phyloP scores from a whole-genome alignment of 2,888 invertebrate genomes.

The Thyatira batis region DNA sequence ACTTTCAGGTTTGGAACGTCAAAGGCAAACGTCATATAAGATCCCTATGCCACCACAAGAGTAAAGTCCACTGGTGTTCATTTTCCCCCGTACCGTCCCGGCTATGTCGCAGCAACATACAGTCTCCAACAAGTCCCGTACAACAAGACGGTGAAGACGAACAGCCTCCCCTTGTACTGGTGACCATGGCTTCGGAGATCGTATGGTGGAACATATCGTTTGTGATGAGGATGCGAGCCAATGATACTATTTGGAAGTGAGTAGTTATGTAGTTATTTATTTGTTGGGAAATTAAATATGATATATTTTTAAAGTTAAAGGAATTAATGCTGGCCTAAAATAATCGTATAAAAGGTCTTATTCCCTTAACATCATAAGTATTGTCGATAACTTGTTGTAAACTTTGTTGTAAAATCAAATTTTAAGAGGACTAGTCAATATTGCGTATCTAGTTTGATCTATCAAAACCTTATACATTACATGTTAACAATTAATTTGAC shows the following conservation, averaged over 20 bases:
- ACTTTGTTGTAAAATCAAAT: no score
- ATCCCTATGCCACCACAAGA: conserved; percentile 77
- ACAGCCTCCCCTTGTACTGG: conserved; percentile 72
- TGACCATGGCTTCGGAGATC: conserved; percentile 82
- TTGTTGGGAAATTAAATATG: background rate
- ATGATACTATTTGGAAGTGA: conserved; percentile 49
- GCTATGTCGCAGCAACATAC: conserved; percentile 39
- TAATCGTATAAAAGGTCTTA: no score
- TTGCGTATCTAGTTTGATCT: no score
- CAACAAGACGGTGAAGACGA: conserved; percentile 39
- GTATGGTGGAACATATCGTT: conserved; percentile 82
- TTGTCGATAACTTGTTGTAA: no score
- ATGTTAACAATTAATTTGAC: no score
- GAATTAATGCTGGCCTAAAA: background rate
- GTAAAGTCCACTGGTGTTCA: conserved; percentile 73
- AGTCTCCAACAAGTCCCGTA: conserved; percentile 23
- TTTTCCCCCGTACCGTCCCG: conserved; percentile 79
- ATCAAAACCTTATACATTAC: no score
- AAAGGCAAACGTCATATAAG: conserved; percentile 59
- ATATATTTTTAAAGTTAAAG: background rate
- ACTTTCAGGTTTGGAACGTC: conserved; percentile 75
- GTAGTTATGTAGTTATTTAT: conserved; percentile 8
- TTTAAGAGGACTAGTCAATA: no score
- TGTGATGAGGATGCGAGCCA: conserved; percentile 49
- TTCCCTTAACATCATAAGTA: no score